Percentiles rank a stretch among this genome's conserved stretches.
phyloP scores from a whole-genome alignment of 1,140 invertebrate species.

The Aleiodes sp. region DNA sequence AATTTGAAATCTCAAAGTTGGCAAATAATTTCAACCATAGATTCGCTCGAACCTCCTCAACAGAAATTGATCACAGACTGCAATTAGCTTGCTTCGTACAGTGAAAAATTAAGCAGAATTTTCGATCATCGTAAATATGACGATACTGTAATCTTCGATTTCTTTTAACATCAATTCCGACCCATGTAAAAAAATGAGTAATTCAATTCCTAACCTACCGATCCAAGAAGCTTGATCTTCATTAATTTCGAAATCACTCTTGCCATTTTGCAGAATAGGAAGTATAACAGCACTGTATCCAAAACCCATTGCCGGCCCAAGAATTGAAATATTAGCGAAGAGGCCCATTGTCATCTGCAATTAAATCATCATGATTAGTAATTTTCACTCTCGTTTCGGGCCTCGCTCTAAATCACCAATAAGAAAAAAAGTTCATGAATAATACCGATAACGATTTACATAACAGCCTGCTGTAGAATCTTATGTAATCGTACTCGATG shows the following conservation, averaged over 20 bases:
- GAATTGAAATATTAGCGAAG: conserved; percentile 56
- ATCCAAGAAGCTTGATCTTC: conserved; percentile 64
- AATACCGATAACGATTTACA: neutral
- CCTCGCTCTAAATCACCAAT: neutral
- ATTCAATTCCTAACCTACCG: conserved; percentile 53
- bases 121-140: neutral
- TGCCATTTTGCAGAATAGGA: conserved; percentile 47
- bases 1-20: no score
- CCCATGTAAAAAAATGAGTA: neutral
- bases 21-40: no score
- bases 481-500: neutral
- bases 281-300: conserved; percentile 65
- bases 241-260: conserved; percentile 49
- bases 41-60: no score
- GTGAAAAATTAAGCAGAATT: neutral
- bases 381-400: neutral
- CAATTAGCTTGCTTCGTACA: no score
- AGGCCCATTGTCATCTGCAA: conserved; percentile 56
- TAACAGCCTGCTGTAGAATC: neutral
- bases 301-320: conserved; percentile 64
- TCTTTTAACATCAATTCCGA: neutral
- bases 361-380: neutral
- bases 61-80: no score
- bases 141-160: neutral
- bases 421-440: neutral